Base-by-base conservation (phyloP, 2,113 vertebrate species). In the Cichladusa arquata region DNA sequence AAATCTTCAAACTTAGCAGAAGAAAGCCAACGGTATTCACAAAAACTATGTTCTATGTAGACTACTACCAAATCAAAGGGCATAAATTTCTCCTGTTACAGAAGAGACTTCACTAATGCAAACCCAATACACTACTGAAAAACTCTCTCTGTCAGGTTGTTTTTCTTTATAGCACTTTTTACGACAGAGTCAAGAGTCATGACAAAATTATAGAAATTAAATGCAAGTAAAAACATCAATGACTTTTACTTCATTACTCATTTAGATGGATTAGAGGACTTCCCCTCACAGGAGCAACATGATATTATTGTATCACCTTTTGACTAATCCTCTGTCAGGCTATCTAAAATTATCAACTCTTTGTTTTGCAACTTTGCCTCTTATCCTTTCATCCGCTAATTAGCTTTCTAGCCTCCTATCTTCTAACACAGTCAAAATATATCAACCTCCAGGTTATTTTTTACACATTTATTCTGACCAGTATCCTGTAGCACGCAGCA, bases 341-440 rank as follows among this genome's bases (percentile, higher is more conserved):
- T 94, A 88, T 73, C 88, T 94, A 93, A 96, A 96, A 88, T 94
- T 82, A 96, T 86, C 88, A 64, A 86, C 85, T 82, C 76, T 90
- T 62, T 56, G 34, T 94, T 93, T 93, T 96, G 88, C 82, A 90
- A 86, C 92, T 95, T 88, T 51, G 33, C 61, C 69, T 92, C 92
- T 95, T 92, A 93, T 73, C 79, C 93, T 90, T 85, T 93, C 76
- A 96, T 86, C 86, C 9, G 12, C 48, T 92, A 95, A 95, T 95
- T 86, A 96, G 86, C 64, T 95, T 67, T 86, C 89, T 57, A 90
- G 82, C 44, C 57, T 92, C 61, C 61, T 56, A 45, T 61, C 82
- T 94, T 86, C 85, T 1, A 3, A 53, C 25, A 33, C 23, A 2
- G 47, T 74, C 81, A 88, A 78, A 92, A 90, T 45, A 58, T 11